Conservation (phyloP, 2,888 invertebrate genomes). For the Exocentrus adspersus region DNA sequence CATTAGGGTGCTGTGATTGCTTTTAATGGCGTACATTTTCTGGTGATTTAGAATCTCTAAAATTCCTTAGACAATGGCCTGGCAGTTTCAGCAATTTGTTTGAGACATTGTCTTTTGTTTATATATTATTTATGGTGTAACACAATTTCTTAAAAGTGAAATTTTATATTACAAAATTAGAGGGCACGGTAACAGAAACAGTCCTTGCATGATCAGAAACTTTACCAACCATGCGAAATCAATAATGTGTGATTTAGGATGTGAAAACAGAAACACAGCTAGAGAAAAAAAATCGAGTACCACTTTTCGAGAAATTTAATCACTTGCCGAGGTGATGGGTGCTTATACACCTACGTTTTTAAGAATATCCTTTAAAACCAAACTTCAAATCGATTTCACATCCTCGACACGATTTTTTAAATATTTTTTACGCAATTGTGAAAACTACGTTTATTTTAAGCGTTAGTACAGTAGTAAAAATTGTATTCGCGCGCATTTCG, state of each 20-base stretch:
- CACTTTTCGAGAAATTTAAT: not conserved
- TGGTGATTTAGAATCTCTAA: not conserved
- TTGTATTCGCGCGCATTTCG: slow-evolving; percentile 6
- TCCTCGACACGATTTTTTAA: slow-evolving; percentile 9
- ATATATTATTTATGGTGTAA: slow-evolving; percentile 19
- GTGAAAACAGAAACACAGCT: not conserved
- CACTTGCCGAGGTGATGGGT: too few species aligned
- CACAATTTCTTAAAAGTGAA: slow-evolving; percentile 22
- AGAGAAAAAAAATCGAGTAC: not conserved
- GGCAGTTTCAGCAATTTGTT: slow-evolving; percentile 4
- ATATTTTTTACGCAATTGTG: slow-evolving; percentile 5
- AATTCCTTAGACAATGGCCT: not conserved
- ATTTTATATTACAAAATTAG: slow-evolving; percentile 21
- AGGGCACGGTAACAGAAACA: slow-evolving; percentile 5
- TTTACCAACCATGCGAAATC: not conserved
- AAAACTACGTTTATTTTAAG: not conserved
- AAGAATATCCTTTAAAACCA: not conserved
- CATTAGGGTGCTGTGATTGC: too few species aligned
- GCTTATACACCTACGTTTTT: too few species aligned
- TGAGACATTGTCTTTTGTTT: slow-evolving; percentile 17
- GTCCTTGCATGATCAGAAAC: not conserved
- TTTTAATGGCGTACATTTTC: not conserved
- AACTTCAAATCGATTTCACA: slow-evolving; percentile 9
- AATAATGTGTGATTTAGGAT: not conserved
- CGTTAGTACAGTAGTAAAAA: not conserved